Evolutionary conservation across 2,113 vertebrate genomes (phyloP).

Genomic region (Anser cygnoides): DNA sequence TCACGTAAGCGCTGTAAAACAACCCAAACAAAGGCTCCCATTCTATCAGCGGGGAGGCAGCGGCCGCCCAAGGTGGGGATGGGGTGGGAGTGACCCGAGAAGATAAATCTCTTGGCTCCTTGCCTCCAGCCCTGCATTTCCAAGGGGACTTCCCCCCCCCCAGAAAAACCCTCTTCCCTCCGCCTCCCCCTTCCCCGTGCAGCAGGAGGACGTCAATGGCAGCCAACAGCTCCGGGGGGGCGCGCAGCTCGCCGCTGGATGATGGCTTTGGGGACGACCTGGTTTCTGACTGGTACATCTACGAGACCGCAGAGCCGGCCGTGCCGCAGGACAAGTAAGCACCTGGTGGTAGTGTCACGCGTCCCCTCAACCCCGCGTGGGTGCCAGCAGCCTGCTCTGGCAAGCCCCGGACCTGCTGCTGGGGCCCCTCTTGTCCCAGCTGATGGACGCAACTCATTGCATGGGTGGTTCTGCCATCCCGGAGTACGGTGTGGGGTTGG

Average conservation of each 20-base stretch:
- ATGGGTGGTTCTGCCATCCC: not conserved
- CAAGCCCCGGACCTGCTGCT: too few relatives aligned
- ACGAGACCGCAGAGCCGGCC: not conserved
- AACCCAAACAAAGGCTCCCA: slow-evolving; percentile 26
- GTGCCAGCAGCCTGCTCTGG: not conserved
- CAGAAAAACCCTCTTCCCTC: not conserved
- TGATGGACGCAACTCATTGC: not conserved
- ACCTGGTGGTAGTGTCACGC: rapidly evolving
- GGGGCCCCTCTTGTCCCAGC: not conserved
- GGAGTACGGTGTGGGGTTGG: not conserved
- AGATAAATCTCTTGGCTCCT: not conserved
- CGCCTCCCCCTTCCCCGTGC: not conserved
- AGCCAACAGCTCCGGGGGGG: not conserved
- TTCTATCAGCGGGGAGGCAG: not conserved
- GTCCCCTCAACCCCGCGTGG: not conserved
- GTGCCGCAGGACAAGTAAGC: slow-evolving; percentile 64
- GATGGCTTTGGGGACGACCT: not conserved
- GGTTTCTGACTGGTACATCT: slow-evolving; percentile 73
- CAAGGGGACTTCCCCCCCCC: not conserved
- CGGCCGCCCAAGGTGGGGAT: not conserved
- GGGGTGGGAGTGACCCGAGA: not conserved
- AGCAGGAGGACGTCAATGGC: slow-evolving; percentile 23
- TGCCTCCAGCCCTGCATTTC: not conserved
- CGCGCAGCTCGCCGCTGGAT: not conserved
- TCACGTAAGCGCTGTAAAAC: not conserved